phyloP scores from a whole-genome alignment of 2,797 vertebrate species.

The Lindbergichthys nudifrons region DNA sequence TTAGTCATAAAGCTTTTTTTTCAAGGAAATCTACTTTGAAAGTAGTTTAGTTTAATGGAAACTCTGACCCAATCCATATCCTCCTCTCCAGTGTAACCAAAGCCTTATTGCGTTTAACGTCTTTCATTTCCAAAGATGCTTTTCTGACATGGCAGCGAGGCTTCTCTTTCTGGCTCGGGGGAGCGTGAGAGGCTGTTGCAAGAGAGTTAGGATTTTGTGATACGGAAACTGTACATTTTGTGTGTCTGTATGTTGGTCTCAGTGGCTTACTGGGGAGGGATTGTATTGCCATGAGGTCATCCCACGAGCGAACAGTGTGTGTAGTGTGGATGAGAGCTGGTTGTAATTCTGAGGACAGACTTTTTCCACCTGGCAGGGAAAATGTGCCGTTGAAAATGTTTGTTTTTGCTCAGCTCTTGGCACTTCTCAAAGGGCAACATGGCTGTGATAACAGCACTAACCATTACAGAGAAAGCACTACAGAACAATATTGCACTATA shows the following conservation, averaged over 20 bases:
- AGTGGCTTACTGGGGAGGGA: constrained; percentile 41
- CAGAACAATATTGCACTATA: neutral
- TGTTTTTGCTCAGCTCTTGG: constrained; percentile 11
- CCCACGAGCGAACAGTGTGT: constrained; percentile 30
- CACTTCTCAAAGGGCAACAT: neutral
- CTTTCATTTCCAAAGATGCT: constrained; percentile 52
- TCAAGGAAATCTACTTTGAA: constrained; percentile 37
- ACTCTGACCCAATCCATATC: constrained; percentile 67
- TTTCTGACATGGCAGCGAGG: constrained; percentile 26
- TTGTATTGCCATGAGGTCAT: constrained; percentile 71
- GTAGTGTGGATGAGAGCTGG: constrained; percentile 28
- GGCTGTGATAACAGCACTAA: neutral
- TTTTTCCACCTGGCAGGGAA: constrained; percentile 36
- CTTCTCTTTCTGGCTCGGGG: constrained; percentile 22
- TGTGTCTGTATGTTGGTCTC: constrained; percentile 14
- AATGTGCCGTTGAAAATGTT: constrained; percentile 16
- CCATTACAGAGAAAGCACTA: neutral
- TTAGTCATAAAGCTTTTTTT: constrained; percentile 25
- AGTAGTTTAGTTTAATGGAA: constrained; percentile 66
- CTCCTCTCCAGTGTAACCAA: constrained; percentile 47
- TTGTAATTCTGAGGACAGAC: constrained; percentile 29
- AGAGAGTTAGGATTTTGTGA: constrained; percentile 24
- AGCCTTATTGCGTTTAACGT: constrained; percentile 45
- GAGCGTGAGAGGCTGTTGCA: constrained; percentile 15
- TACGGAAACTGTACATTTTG: neutral